phyloP scores from a whole-genome alignment of 2,888 invertebrate genomes.

The Pantelozetes paolii region DNA sequence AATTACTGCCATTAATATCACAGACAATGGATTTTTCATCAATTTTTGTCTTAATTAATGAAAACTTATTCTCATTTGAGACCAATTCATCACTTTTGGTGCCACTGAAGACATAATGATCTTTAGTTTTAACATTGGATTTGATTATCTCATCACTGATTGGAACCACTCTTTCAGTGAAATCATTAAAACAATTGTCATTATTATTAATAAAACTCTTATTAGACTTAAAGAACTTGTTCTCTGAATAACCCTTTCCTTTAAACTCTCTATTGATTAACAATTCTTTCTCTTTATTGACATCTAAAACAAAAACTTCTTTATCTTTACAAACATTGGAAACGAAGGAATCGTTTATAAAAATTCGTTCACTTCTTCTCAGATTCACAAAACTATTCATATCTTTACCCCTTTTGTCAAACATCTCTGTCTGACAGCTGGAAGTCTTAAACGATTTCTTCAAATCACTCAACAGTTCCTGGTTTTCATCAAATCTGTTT shows the following conservation, averaged over 20 bases:
- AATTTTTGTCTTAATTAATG: slow-evolving; percentile 14
- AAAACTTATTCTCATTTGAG: not conserved
- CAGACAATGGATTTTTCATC: not conserved
- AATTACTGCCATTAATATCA: not conserved
- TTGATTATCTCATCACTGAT: not conserved
- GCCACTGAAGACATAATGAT: slow-evolving; percentile 1
- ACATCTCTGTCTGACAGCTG: slow-evolving; percentile 17
- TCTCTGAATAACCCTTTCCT: not conserved
- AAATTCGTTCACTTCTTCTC: slow-evolving; percentile 36
- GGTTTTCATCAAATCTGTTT: not conserved
- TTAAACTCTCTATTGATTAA: not conserved
- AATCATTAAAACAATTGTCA: too few species aligned
- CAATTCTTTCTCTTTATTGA: slow-evolving; percentile 16
- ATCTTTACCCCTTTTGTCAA: not conserved
- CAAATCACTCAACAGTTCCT: slow-evolving; percentile 1
- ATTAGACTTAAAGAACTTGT: not conserved
- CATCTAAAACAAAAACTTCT: not conserved
- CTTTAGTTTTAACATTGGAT: not conserved
- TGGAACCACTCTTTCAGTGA: not conserved
- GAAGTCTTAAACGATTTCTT: slow-evolving; percentile 29
- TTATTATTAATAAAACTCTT: not conserved
- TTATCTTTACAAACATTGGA: not conserved
- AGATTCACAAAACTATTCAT: not conserved
- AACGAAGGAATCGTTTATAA: slow-evolving; percentile 32
- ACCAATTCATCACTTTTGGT: slow-evolving; percentile 21